Conservation (phyloP, 2,113 vertebrate genomes). For the Cynocephalus volans region DNA sequence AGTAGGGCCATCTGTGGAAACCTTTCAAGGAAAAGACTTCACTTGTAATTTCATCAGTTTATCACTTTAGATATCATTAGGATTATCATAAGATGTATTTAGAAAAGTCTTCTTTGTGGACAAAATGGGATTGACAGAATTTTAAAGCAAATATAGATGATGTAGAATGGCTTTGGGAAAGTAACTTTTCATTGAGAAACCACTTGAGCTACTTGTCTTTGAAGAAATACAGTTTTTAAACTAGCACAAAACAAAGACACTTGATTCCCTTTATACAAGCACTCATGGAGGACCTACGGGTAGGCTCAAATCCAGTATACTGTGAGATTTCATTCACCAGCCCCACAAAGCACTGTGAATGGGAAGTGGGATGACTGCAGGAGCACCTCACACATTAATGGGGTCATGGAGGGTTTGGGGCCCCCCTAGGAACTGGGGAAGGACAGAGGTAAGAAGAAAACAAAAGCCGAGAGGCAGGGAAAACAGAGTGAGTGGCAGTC, state of each 20-base stretch:
- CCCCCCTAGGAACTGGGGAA: rapidly evolving
- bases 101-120: slow-evolving; percentile 34
- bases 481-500: neutral
- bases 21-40: slow-evolving; percentile 29
- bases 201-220: neutral
- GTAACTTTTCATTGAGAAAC: slow-evolving; percentile 34
- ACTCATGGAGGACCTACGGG: neutral
- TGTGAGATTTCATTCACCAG: neutral
- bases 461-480: neutral
- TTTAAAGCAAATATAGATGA: neutral
- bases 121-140: slow-evolving; percentile 47
- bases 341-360: neutral
- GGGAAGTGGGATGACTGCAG: neutral
- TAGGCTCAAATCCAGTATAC: neutral
- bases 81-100: slow-evolving; percentile 17
- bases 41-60: slow-evolving; percentile 14
- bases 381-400: neutral
- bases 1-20: slow-evolving; percentile 9
- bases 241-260: neutral
- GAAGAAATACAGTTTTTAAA: slow-evolving; percentile 37
- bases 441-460: neutral
- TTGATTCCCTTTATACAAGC: neutral
- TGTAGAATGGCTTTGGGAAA: neutral
- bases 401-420: neutral
- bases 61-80: neutral